phyloP scores from a whole-genome alignment of 2,113 vertebrate genomes.

The Apistogramma diplotaenia region DNA sequence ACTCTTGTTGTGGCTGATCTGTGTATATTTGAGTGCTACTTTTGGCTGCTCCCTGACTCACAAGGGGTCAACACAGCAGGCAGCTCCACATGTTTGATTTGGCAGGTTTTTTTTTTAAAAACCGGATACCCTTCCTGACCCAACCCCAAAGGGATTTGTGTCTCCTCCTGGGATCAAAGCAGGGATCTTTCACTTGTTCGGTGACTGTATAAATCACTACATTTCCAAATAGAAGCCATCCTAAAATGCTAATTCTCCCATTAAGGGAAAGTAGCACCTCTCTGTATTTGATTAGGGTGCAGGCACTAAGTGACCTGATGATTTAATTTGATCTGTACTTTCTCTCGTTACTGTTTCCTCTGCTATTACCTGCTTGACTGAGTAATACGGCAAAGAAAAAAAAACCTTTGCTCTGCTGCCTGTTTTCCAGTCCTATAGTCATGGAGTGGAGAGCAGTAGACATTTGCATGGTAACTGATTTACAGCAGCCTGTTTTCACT shows the following conservation, averaged over 20 bases:
- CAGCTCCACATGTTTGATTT: background rate
- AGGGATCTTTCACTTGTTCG: background rate
- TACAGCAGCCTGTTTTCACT: background rate
- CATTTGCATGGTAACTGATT: conserved; percentile 14
- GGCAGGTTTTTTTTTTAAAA: background rate
- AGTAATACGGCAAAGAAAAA: background rate
- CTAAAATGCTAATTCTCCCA: background rate
- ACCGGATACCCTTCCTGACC: background rate
- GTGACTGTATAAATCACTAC: background rate
- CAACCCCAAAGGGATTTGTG: background rate
- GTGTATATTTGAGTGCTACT: background rate
- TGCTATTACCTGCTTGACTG: background rate
- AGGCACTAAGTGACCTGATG: background rate
- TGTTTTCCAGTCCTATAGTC: background rate
- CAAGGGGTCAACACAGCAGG: background rate
- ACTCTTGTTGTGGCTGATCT: background rate
- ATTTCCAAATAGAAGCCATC: background rate
- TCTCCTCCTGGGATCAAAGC: too few species aligned
- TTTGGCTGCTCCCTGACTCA: background rate
- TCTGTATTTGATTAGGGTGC: background rate
- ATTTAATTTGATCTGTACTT: background rate
- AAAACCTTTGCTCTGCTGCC: background rate
- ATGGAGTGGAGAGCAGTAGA: background rate
- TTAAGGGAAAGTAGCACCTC: background rate
- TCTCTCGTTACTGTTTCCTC: background rate